phyloP scores from a whole-genome alignment of 2,113 vertebrate species.

The Otolemur garnettii region DNA sequence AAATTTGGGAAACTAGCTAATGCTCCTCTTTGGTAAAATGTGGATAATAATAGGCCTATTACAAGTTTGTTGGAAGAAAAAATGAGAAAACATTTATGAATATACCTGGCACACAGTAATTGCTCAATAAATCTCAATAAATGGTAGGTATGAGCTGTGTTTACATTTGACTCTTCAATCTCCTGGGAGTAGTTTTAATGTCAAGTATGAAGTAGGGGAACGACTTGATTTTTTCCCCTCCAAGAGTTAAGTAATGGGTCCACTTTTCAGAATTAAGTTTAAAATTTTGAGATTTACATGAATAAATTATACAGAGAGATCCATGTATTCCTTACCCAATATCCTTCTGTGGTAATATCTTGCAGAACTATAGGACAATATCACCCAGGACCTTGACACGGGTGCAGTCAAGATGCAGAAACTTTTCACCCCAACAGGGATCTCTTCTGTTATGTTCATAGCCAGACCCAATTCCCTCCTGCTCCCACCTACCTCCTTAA shows the following conservation, averaged over 20 bases:
- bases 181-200: neutral
- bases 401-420: neutral
- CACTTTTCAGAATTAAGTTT: neutral
- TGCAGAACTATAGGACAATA: neutral
- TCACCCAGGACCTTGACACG: neutral
- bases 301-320: neutral
- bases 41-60: neutral
- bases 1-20: neutral
- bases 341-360: neutral
- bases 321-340: neutral
- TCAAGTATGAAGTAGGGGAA: neutral
- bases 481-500: neutral
- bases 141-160: neutral
- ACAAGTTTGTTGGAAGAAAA: neutral
- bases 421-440: neutral
- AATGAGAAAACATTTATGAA: neutral
- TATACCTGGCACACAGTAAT: neutral
- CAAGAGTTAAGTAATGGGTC: neutral
- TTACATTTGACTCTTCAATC: neutral
- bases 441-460: neutral
- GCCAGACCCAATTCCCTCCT: neutral
- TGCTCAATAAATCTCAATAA: neutral
- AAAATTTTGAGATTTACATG: neutral
- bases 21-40: constrained; percentile 35
- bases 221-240: neutral